Percentiles rank a stretch among this genome's conserved stretches.
phyloP scores from a whole-genome alignment of 1,140 invertebrate species.

The Thaumatotibia leucotreta region DNA sequence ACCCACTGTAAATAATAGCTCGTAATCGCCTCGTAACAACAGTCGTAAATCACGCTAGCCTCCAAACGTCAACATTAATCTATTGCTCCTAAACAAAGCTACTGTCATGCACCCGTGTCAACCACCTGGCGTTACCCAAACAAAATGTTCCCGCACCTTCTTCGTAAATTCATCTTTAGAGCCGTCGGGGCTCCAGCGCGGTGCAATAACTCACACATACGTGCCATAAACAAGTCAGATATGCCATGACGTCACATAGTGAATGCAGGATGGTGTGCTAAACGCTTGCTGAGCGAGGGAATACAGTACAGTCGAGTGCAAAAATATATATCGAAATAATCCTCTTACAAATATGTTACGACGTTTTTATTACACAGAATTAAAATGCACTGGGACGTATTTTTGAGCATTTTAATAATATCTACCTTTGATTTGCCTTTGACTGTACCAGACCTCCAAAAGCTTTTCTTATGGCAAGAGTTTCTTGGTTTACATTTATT shows the following conservation, averaged over 20 bases:
- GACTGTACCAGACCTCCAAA: no score
- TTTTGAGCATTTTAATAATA: no score
- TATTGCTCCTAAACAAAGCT: background rate
- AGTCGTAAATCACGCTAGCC: background rate
- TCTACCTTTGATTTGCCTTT: no score
- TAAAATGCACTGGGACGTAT: no score
- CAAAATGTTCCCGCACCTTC: background rate
- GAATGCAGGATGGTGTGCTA: no score
- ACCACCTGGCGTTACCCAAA: background rate
- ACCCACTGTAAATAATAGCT: background rate
- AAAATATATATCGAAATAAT: no score
- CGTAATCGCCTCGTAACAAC: background rate
- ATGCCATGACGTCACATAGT: background rate
- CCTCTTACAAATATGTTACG: no score
- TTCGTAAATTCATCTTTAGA: background rate
- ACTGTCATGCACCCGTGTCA: background rate
- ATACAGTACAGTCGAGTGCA: no score
- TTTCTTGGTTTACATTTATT: no score
- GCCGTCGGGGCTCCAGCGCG: background rate
- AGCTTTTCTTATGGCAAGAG: no score
- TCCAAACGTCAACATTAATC: background rate
- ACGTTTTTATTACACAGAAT: no score
- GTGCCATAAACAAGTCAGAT: constrained; percentile 1
- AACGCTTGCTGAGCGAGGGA: no score
- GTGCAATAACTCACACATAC: constrained; percentile 2